Percentiles rank a stretch among this genome's conserved stretches.
Conservation (phyloP, 1,140 invertebrate species). For the Brachionus paranguensis region DNA sequence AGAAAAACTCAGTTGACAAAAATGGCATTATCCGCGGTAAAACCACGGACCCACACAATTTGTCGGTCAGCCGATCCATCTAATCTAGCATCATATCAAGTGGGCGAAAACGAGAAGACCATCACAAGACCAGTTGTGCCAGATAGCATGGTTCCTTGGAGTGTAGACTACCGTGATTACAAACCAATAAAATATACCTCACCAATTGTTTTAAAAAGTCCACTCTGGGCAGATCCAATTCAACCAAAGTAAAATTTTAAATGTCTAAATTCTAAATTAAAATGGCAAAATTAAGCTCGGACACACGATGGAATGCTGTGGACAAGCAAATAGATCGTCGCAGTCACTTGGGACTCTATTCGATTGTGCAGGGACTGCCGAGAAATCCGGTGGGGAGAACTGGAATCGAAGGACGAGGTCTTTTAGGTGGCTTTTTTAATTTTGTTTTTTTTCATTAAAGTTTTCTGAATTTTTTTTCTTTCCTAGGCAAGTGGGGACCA, state of each 20-base stretch:
- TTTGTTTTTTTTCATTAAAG: too few relatives aligned
- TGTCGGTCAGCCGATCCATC: background rate
- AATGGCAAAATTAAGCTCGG: background rate
- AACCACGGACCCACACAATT: background rate
- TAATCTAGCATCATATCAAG: background rate
- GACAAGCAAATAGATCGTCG: slow-evolving; percentile 58
- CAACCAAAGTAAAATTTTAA: slow-evolving; percentile 47
- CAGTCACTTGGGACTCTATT: slow-evolving; percentile 67
- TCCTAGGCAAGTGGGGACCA: slow-evolving; percentile 72
- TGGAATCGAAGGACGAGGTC: slow-evolving; percentile 55
- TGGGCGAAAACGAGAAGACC: background rate
- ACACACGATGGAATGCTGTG: background rate
- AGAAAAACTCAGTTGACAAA: background rate
- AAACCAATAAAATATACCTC: slow-evolving; percentile 68
- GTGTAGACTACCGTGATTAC: slow-evolving; percentile 65
- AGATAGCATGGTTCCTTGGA: slow-evolving; percentile 75
- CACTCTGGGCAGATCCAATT: slow-evolving; percentile 74
- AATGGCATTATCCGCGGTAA: background rate
- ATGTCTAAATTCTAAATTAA: background rate
- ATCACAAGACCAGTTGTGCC: slow-evolving; percentile 63
- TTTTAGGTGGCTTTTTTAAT: slow-evolving; percentile 55
- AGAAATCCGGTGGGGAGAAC: slow-evolving; percentile 72
- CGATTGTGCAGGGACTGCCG: slow-evolving; percentile 50
- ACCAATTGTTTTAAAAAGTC: slow-evolving; percentile 57
- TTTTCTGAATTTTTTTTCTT: background rate